A percentile compares a stretch with the other conserved stretches of the same genome.
phyloP scores from a whole-genome alignment of 1,140 invertebrate genomes.

The Drosophila nigromelanica region DNA sequence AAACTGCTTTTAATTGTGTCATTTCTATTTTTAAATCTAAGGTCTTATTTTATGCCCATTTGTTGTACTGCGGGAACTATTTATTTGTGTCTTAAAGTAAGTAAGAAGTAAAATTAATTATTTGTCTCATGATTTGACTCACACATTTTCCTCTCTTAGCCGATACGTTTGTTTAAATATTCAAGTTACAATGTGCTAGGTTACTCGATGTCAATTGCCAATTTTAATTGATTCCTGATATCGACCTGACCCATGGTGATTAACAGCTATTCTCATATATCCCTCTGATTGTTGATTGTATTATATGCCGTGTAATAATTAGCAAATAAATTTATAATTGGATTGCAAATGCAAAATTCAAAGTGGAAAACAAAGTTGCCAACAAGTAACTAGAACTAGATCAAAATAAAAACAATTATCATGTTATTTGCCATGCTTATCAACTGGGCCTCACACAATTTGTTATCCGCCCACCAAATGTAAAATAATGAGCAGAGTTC shows the following conservation, averaged over 20 bases:
- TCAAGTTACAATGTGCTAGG: too few relatives aligned
- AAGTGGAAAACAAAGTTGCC: conserved; percentile 21
- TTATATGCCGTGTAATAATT: conserved; percentile 35
- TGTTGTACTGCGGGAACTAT: too few relatives aligned
- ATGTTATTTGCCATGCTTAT: conserved; percentile 10
- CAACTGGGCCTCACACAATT: conserved; percentile 8
- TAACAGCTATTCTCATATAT: background rate
- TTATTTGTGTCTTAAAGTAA: too few relatives aligned
- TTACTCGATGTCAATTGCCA: too few relatives aligned
- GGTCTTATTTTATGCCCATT: too few relatives aligned
- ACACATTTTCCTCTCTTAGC: too few relatives aligned
- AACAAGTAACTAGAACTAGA: conserved; percentile 3
- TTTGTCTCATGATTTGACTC: too few relatives aligned
- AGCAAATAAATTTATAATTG: conserved; percentile 60
- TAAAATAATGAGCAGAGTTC: conserved; percentile 55
- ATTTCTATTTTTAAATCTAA: too few relatives aligned
- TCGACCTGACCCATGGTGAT: background rate
- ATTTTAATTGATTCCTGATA: background rate
- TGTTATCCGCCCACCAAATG: conserved; percentile 17
- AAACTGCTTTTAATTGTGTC: too few relatives aligned
- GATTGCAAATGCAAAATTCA: conserved; percentile 54
- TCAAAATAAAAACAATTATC: background rate
- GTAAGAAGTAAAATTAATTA: too few relatives aligned
- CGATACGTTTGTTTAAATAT: too few relatives aligned
- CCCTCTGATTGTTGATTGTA: conserved; percentile 17